Evolutionary conservation across 2,797 vertebrate species (phyloP).

Genomic region (Xerus rutilus): DNA sequence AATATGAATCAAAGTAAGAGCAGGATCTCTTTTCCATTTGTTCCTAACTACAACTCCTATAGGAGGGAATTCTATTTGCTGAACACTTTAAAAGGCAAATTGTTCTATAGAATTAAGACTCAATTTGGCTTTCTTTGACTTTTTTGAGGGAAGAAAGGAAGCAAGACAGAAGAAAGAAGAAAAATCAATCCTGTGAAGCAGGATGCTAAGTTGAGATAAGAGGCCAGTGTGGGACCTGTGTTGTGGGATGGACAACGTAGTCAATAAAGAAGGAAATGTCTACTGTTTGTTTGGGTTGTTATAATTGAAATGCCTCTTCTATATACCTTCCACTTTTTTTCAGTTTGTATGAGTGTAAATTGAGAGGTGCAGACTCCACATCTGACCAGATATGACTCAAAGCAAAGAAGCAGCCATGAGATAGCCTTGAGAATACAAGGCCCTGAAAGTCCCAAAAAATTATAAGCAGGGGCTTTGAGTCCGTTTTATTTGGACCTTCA

Average conservation of each 20-base stretch:
- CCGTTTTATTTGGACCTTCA: neutral
- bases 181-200: neutral
- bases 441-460: neutral
- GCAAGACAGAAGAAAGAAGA: neutral
- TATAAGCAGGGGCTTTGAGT: neutral
- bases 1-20: neutral
- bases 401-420: neutral
- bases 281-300: neutral
- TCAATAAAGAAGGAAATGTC: neutral
- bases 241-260: neutral
- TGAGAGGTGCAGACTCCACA: neutral
- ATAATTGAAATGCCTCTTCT: neutral
- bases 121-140: neutral
- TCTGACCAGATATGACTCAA: neutral
- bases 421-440: neutral
- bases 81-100: constrained; percentile 1
- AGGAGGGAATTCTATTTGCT: constrained; percentile 24
- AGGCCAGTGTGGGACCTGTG: neutral
- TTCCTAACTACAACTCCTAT: neutral
- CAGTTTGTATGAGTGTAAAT: neutral
- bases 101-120: neutral
- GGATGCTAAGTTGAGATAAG: neutral
- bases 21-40: neutral
- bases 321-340: neutral
- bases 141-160: neutral